These are phyloP conservation scores for Falcunculus frontatus DNA, from an alignment of 2,113 vertebrate genomes.

Conservation along the genomic window DNA sequence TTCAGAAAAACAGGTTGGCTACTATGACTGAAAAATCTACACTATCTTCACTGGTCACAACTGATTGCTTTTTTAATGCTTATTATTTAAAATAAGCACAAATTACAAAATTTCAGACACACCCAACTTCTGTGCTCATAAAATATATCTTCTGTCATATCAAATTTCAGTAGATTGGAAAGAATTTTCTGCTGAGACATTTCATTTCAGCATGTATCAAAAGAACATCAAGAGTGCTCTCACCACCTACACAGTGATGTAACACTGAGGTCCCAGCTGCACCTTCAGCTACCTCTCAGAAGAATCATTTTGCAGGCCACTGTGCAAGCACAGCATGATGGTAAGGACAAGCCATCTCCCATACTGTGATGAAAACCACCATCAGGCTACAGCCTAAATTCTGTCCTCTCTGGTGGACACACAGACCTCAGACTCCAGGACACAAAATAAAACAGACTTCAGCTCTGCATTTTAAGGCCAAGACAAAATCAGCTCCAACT, in stretches of 20 bases:
- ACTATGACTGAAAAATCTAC: slow-evolving; percentile 52
- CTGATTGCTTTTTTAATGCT: slow-evolving; percentile 27
- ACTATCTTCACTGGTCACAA: slow-evolving; percentile 33
- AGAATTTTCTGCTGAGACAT: background rate
- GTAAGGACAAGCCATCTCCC: background rate
- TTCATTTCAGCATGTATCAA: background rate
- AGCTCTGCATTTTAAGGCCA: slow-evolving; percentile 20
- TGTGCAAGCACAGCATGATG: background rate
- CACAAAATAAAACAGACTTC: background rate
- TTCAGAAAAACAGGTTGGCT: slow-evolving; percentile 56
- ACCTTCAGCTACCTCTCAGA: background rate
- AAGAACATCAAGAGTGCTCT: background rate
- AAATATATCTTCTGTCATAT: slow-evolving; percentile 51
- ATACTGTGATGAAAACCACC: background rate
- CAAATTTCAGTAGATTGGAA: slow-evolving; percentile 14
- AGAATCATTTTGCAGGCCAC: background rate
- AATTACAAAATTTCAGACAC: slow-evolving; percentile 61
- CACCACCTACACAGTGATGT: background rate
- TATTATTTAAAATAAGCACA: slow-evolving; percentile 39
- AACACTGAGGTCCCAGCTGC: background rate
- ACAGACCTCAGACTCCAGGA: background rate
- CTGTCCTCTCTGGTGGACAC: background rate
- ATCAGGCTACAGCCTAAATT: background rate
- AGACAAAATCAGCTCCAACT: background rate
- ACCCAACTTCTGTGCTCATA: slow-evolving; percentile 48